Evolutionary conservation across 2,797 vertebrate genomes (phyloP).

Genomic region (Ceryle rudis): DNA sequence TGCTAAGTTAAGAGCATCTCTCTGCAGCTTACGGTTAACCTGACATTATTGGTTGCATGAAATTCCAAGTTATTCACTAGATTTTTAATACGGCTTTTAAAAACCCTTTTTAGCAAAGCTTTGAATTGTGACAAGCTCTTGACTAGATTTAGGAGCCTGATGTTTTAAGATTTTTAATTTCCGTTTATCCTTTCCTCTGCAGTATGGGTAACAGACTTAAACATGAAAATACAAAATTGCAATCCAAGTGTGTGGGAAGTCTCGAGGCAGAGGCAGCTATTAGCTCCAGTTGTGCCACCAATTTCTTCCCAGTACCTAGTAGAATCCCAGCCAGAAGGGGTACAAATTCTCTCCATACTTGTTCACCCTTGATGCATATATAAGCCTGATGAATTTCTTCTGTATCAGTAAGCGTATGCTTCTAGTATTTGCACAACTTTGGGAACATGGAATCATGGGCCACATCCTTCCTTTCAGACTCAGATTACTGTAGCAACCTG

Average conservation of each 20-base stretch:
- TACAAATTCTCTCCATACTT: not conserved
- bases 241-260: not conserved
- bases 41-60: not conserved
- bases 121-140: not conserved
- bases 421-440: not conserved
- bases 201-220: not conserved
- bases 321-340: not conserved
- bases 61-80: conserved; percentile 6
- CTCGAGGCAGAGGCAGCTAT: not conserved
- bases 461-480: not conserved
- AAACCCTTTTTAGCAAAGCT: not conserved
- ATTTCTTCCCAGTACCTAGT: not conserved
- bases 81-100: not conserved
- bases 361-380: accelerated
- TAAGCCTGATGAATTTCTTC: not conserved
- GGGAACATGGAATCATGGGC: not conserved
- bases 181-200: not conserved
- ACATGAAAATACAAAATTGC: not conserved
- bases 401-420: not conserved
- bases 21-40: not conserved
- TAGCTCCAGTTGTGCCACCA: not conserved
- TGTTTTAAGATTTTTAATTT: not conserved
- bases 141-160: not conserved
- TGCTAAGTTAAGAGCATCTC: conserved; percentile 35
- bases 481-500: not conserved